These are phyloP conservation scores for Stegastes partitus DNA, from an alignment of 2,113 vertebrate genomes.

Conservation along the genomic window DNA sequence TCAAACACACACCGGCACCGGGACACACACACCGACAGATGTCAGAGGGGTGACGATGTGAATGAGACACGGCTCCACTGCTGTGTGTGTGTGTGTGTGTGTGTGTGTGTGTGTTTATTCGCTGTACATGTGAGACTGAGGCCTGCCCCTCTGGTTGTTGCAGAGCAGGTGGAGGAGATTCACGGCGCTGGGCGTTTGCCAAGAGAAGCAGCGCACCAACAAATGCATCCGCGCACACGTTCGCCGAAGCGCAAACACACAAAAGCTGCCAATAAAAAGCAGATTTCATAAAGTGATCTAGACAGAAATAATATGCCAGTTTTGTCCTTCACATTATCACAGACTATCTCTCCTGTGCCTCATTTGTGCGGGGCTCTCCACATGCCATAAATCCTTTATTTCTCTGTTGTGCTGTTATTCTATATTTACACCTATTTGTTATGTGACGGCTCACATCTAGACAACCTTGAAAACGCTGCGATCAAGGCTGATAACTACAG, in stretches of 20 bases:
- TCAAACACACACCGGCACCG: conserved; percentile 58
- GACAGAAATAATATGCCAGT: conserved; percentile 69
- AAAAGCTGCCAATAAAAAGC: conserved; percentile 37
- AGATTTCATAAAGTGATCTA: conserved; percentile 49
- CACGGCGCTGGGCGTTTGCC: conserved; percentile 57
- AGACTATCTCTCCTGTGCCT: conserved; percentile 72
- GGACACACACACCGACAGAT: conserved; percentile 63
- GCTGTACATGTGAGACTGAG: conserved; percentile 11
- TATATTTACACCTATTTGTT: conserved; percentile 79
- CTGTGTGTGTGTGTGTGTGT: conserved; percentile 10
- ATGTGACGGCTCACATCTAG: conserved; percentile 74
- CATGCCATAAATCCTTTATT: conserved; percentile 64
- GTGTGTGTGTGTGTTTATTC: conserved; percentile 4
- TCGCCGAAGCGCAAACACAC: conserved; percentile 7
- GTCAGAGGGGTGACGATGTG: conserved; percentile 76
- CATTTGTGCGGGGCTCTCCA: conserved; percentile 63
- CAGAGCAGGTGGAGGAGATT: conserved; percentile 65
- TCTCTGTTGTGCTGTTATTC: conserved; percentile 77
- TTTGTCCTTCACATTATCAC: conserved; percentile 78
- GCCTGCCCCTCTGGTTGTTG: conserved; percentile 58
- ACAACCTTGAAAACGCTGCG: conserved; percentile 78
- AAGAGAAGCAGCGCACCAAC: conserved; percentile 42
- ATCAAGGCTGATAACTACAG: conserved; percentile 77
- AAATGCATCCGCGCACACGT: conserved; percentile 19
- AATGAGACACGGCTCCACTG: conserved; percentile 64